These are phyloP conservation scores for Hydrolagus colliei DNA, from an alignment of 2,797 vertebrate genomes.

Conservation along the genomic window DNA sequence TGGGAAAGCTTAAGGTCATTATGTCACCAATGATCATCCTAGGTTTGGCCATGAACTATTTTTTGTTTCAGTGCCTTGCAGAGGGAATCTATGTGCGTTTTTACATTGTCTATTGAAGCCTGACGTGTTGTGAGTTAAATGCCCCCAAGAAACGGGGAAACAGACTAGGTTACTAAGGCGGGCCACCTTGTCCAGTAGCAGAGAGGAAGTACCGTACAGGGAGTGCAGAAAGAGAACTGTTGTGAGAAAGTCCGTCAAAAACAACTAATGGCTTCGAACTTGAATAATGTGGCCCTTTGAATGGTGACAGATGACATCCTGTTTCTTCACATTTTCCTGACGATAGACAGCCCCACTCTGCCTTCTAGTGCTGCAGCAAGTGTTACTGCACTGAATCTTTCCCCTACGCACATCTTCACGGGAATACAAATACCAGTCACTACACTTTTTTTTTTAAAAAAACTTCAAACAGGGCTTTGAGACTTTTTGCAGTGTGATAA, in stretches of 20 bases:
- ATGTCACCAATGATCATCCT: too few relatives aligned
- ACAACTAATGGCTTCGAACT: slow-evolving; percentile 26
- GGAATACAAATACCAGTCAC: not conserved
- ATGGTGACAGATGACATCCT: slow-evolving; percentile 30
- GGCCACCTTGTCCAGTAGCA: not conserved
- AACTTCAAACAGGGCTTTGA: too few relatives aligned
- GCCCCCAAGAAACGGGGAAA: too few relatives aligned
- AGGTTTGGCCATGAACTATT: not conserved
- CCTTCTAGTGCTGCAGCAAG: not conserved
- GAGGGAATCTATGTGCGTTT: not conserved
- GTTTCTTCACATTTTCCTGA: slow-evolving; percentile 8
- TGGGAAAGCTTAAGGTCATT: too few relatives aligned
- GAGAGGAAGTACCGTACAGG: too few relatives aligned
- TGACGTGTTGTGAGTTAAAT: too few relatives aligned
- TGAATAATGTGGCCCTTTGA: slow-evolving; percentile 26
- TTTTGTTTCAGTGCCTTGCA: not conserved
- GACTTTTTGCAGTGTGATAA: too few relatives aligned
- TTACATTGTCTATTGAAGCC: not conserved
- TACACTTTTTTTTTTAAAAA: too few relatives aligned
- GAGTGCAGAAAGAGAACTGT: not conserved
- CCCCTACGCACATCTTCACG: not conserved
- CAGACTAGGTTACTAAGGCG: too few relatives aligned
- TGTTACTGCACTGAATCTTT: not conserved
- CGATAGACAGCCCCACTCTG: slow-evolving; percentile 5
- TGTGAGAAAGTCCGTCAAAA: slow-evolving; percentile 27